These are phyloP conservation scores for Pholis gunnellus DNA, from an alignment of 2,113 vertebrate species.

Conservation along the genomic window DNA sequence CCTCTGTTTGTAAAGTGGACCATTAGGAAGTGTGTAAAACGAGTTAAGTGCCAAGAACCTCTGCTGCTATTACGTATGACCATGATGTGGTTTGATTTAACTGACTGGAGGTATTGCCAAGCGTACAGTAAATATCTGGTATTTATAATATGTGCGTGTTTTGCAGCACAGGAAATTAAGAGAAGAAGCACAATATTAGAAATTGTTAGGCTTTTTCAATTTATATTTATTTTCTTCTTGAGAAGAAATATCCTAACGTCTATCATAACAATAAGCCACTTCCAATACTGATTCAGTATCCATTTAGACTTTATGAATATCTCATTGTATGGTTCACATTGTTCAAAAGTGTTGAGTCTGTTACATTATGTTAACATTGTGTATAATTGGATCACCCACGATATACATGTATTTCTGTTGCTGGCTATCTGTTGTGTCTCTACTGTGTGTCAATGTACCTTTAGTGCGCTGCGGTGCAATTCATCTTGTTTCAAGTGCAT, in stretches of 20 bases:
- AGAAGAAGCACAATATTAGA: slow-evolving; percentile 50
- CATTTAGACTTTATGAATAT: slow-evolving; percentile 20
- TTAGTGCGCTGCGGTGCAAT: slow-evolving; percentile 34
- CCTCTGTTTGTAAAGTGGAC: neutral
- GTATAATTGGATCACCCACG: slow-evolving; percentile 10
- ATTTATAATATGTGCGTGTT: slow-evolving; percentile 17
- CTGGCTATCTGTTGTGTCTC: slow-evolving; percentile 28
- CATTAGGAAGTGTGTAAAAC: slow-evolving; percentile 1
- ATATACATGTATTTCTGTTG: slow-evolving; percentile 14
- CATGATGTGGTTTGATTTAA: slow-evolving; percentile 23
- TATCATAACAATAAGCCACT: slow-evolving; percentile 16
- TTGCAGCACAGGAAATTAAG: slow-evolving; percentile 6
- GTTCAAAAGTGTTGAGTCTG: slow-evolving; percentile 10
- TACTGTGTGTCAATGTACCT: slow-evolving; percentile 41
- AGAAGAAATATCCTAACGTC: neutral
- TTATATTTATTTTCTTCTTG: neutral
- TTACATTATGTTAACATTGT: slow-evolving; percentile 26
- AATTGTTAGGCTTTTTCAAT: neutral
- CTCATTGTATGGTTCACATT: slow-evolving; percentile 18
- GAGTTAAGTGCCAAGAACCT: neutral
- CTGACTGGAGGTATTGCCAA: slow-evolving; percentile 16
- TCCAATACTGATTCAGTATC: slow-evolving; percentile 44
- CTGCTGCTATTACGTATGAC: slow-evolving; percentile 2
- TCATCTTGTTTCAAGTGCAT: slow-evolving; percentile 52
- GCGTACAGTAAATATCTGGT: slow-evolving; percentile 2